Evolutionary conservation across 92 coral and sea anemone genomes (phyloP), one percentile per base, ranked within the genome.

Genomic region (Hydrozoanthus gracilis): DNA sequence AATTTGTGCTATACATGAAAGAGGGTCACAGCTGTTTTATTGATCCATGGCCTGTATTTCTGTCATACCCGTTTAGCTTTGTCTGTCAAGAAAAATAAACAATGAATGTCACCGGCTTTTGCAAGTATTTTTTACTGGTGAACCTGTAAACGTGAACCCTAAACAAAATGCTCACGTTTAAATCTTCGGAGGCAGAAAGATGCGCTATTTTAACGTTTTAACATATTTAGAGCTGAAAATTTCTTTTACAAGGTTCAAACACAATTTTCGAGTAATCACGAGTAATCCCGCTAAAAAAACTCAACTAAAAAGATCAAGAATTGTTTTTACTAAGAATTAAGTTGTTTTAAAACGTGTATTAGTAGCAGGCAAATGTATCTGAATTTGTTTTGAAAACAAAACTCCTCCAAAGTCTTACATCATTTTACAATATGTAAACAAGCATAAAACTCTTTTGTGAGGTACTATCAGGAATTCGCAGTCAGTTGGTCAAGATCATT

Each of bases 351-450:
- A 64, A 80, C 85, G 85, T 80, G 85, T 80, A 65, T 65, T 1
- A 65, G 16, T 64, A 5, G 60, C 61, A 17, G 27, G 61, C 64
- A 51, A 64, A 12, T 48, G 46, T 14, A 49, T 65, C 20, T 49
- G 8, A 48, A 8, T 80, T 20, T 80, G 85, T 80, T 80, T 80
- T 66, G n/a, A 80, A 47, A 65, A 80, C 8, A 80, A 80, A 9
- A 10, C 35, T 80, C 62, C 60, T 17, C 75, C 18, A 54, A 80
- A 80, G 64, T 80, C 85, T 80, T 80, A 80, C 85, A 80, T 80
- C 85, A 80, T 80, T 65, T 66, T 46, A 2, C 13, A 80, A 46
- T 65, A 80, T 80, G 85, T 80, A 80, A 80, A 80, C 85, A 80
- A 5, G 61, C 5, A 60, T 48, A 80, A 62, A 80, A 65, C 54